These are phyloP conservation scores for Phaonia tiefii DNA, from an alignment of 2,888 invertebrate genomes.

Conservation along the genomic window DNA sequence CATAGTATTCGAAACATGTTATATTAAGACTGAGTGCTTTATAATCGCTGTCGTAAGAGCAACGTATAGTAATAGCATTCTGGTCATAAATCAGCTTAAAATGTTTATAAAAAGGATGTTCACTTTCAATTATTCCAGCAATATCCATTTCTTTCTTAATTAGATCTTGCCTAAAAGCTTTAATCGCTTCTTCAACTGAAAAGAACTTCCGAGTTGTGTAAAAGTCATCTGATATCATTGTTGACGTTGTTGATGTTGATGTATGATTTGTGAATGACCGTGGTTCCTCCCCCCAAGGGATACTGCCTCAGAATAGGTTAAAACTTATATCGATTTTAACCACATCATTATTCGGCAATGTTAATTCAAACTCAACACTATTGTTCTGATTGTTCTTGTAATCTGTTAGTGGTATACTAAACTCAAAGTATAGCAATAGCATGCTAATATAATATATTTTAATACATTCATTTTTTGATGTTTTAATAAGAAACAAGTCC, in stretches of 20 bases:
- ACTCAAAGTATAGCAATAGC: too few relatives aligned
- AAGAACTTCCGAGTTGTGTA: conserved; percentile 26
- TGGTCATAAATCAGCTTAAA: too few relatives aligned
- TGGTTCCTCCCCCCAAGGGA: conserved; percentile 15
- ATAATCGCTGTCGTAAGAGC: too few relatives aligned
- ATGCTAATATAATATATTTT: too few relatives aligned
- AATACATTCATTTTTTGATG: too few relatives aligned
- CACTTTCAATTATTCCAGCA: conserved; percentile 13
- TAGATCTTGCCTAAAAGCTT: conserved; percentile 27
- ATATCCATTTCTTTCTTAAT: conserved; percentile 31
- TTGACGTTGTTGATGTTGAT: background rate
- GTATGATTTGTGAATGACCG: conserved; percentile 28
- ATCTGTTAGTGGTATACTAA: too few relatives aligned
- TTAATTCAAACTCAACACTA: conserved; percentile 3
- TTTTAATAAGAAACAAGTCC: too few relatives aligned
- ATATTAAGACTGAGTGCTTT: too few relatives aligned
- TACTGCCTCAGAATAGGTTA: conserved; percentile 7
- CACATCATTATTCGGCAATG: conserved; percentile 30
- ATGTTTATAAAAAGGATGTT: background rate
- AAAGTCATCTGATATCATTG: background rate
- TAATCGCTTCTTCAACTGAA: conserved; percentile 34
- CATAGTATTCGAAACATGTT: too few relatives aligned
- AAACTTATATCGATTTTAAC: conserved; percentile 22
- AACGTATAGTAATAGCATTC: too few relatives aligned
- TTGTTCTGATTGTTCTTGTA: too few relatives aligned